Evolutionary conservation across 1,140 invertebrate species (phyloP).

Genomic region (Delia radicum): DNA sequence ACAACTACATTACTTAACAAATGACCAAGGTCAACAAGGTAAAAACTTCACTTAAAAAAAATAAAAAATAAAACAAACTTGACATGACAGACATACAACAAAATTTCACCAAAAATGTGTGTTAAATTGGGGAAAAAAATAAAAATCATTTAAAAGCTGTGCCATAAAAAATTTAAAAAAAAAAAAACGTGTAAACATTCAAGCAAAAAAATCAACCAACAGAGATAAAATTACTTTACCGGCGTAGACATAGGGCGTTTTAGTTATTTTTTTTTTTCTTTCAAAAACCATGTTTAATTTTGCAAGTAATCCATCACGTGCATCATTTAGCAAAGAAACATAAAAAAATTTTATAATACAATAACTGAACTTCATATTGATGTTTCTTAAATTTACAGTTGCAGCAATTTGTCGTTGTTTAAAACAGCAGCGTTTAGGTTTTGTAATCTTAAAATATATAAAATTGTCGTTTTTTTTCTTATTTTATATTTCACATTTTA

Average conservation of each 20-base stretch:
- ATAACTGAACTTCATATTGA: background rate
- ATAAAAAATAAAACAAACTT: too few relatives aligned
- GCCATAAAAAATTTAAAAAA: background rate
- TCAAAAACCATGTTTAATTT: background rate
- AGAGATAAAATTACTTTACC: background rate
- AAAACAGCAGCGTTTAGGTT: background rate
- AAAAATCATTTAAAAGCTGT: too few relatives aligned
- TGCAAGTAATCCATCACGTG: slow-evolving; percentile 1
- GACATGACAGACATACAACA: too few relatives aligned
- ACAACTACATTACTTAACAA: background rate
- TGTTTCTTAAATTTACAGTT: background rate
- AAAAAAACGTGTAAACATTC: background rate
- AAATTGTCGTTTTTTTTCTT: background rate
- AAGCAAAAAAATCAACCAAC: background rate
- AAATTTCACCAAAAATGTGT: too few relatives aligned
- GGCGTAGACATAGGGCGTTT: background rate
- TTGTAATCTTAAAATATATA: background rate
- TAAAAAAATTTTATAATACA: background rate
- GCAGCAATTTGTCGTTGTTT: background rate
- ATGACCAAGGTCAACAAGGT: background rate
- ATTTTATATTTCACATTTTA: too few relatives aligned
- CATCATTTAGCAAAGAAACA: background rate
- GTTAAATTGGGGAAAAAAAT: too few relatives aligned
- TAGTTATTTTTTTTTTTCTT: background rate
- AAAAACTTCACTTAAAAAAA: background rate